Evolutionary conservation across 2,888 invertebrate species (phyloP).

Genomic region (Hedya salicella): DNA sequence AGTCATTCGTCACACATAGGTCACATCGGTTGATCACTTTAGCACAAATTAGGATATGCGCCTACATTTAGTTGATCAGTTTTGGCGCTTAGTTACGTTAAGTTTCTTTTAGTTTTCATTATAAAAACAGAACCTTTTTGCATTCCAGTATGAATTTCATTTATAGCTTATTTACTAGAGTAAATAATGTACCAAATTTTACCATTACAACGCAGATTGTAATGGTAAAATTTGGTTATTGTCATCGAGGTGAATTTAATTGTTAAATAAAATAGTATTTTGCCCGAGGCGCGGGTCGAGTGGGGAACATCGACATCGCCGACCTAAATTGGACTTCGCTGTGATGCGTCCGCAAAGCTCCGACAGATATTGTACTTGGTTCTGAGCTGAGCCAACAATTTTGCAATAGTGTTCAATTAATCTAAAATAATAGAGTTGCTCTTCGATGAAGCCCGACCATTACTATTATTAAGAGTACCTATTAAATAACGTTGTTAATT

Average conservation of each 20-base stretch:
- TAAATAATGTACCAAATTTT: no score
- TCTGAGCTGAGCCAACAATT: slow-evolving; percentile 17
- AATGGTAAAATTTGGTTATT: neutral
- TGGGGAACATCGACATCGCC: slow-evolving; percentile 17
- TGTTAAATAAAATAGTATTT: slow-evolving; percentile 3
- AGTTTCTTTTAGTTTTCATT: no score
- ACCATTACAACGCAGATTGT: neutral
- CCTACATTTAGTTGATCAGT: no score
- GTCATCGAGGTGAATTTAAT: neutral
- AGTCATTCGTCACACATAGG: no score
- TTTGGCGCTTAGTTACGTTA: no score
- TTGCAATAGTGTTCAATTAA: slow-evolving; percentile 29
- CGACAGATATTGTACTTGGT: slow-evolving; percentile 16
- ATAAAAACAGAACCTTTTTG: no score
- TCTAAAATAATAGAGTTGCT: slow-evolving; percentile 20
- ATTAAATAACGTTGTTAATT: neutral
- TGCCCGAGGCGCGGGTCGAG: neutral
- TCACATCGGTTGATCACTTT: no score
- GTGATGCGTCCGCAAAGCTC: slow-evolving; percentile 28
- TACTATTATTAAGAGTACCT: neutral
- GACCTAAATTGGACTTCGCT: slow-evolving; percentile 25
- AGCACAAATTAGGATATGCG: no score
- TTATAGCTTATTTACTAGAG: no score
- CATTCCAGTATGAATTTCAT: no score
- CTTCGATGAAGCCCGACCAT: neutral